Conservation (phyloP, 2,113 vertebrate species). For the Trichechus manatus region DNA sequence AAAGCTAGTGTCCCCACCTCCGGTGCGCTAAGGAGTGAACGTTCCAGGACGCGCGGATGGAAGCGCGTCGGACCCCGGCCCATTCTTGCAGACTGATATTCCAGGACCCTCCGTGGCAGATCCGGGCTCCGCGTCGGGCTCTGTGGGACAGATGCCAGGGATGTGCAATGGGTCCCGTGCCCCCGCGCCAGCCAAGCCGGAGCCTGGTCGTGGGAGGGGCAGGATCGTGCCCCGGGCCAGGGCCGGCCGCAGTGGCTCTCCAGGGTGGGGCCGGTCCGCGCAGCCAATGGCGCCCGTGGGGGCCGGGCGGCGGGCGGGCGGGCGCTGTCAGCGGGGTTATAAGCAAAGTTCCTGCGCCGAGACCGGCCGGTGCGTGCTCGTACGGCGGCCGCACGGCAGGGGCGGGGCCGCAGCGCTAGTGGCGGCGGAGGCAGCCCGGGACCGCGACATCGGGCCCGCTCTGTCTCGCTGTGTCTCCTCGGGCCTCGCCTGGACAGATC, state of each 20-base stretch:
- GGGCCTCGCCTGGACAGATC: not conserved
- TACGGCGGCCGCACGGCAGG: slow-evolving; percentile 60
- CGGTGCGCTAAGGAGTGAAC: too few relatives aligned
- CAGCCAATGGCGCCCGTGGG: slow-evolving; percentile 70
- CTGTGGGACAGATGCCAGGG: not conserved
- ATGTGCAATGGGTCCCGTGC: not conserved
- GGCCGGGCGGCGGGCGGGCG: slow-evolving; percentile 65
- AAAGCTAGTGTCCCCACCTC: not conserved
- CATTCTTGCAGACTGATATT: not conserved
- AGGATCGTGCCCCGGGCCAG: not conserved
- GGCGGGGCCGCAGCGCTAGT: slow-evolving; percentile 70
- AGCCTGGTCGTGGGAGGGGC: not conserved
- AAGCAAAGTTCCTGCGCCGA: slow-evolving; percentile 79
- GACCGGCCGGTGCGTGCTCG: slow-evolving; percentile 70
- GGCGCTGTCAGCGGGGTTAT: slow-evolving; percentile 71
- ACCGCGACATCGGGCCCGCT: slow-evolving; percentile 58
- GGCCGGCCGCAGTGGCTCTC: not conserved
- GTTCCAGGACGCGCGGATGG: not conserved
- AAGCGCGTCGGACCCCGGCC: not conserved
- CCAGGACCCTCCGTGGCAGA: not conserved
- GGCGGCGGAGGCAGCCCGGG: slow-evolving; percentile 14
- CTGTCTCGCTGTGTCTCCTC: not conserved
- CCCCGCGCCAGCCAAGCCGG: not conserved
- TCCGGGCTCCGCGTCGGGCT: not conserved
- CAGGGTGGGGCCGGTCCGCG: not conserved